phyloP scores from a whole-genome alignment of 1,140 invertebrate genomes.

The Epicauta chinensis region DNA sequence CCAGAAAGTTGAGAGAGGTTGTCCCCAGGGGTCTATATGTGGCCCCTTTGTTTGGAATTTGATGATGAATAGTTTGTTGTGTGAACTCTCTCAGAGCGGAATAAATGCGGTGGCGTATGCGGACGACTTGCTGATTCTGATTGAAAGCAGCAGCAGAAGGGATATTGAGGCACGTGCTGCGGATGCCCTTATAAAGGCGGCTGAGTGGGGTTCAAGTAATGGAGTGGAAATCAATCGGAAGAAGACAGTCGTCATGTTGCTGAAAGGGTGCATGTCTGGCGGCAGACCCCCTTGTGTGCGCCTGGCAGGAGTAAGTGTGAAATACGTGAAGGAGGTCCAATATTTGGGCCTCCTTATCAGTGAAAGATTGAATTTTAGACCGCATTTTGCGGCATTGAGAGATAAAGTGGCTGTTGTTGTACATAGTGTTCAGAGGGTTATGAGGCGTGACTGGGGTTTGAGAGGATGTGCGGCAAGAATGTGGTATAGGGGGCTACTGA shows the following conservation, averaged over 20 bases:
- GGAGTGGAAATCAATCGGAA: slow-evolving; percentile 4
- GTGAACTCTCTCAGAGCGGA: not conserved
- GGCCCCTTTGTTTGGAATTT: slow-evolving; percentile 25
- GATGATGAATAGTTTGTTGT: not conserved
- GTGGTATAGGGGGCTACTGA: too few relatives aligned
- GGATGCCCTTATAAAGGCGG: not conserved
- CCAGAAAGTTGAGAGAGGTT: slow-evolving; percentile 5
- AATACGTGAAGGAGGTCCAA: not conserved
- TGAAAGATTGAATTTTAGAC: too few relatives aligned
- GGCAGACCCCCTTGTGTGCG: slow-evolving; percentile 6
- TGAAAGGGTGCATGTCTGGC: not conserved
- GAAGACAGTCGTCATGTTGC: slow-evolving; percentile 3
- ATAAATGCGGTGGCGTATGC: not conserved
- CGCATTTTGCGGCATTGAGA: too few relatives aligned
- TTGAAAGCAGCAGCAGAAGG: not conserved
- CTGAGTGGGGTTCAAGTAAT: slow-evolving; percentile 25
- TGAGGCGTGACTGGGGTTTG: too few relatives aligned
- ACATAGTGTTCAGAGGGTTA: too few relatives aligned
- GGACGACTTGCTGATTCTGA: not conserved
- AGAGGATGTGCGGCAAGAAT: too few relatives aligned
- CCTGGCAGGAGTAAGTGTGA: not conserved
- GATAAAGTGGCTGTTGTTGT: too few relatives aligned
- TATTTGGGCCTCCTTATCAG: slow-evolving; percentile 4
- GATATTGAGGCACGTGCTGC: slow-evolving; percentile 26
- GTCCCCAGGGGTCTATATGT: slow-evolving; percentile 26